Base-by-base conservation (phyloP, 1,140 invertebrate species). In the Agrypnia vestita region DNA sequence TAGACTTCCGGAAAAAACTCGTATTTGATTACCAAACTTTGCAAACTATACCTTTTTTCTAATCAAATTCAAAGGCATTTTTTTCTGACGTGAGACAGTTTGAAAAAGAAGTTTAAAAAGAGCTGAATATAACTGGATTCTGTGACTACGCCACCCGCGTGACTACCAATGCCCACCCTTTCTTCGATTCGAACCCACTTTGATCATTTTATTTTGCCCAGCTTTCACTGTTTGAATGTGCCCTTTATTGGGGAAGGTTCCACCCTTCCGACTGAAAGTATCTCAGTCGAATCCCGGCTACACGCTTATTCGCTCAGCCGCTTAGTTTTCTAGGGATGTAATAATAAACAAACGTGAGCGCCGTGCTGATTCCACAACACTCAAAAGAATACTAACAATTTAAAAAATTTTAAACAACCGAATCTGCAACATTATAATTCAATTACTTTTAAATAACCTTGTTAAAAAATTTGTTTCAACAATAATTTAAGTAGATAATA, bases 161-260 rank as follows among this genome's bases (percentile, higher is more conserved):
- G 19, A 62, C 25, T 25, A 13, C 17, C 17, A 62, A 21, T 43
- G 8, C 25, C 21, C 25, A 25, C 59, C 59, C 13, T 62, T 13
- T n/a, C 59, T 13, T 62, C 19, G 25, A 4, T 62, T 35, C 25
- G 9, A 62, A 35, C 59, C 59, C 59, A 62, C 59, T 62, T 62
- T 25, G 59, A 25, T 62, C 59, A 62, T 62, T 62, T 62, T 62
- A 62, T 62, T 62, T 35, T 62, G 59, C 59, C 59, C 59, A 62
- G 59, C 59, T 62, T 62, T 62, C 59, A 62, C 59, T 25, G 59
- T 21, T 35, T 62, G 21, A 62, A 62, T 62, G 59, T 62, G 59
- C 25, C 59, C 13, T 35, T 62, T 62, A 62, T 62, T 11, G 59
- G 17, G 25, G 59, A 12, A 62, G 59, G 59, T 11, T 62, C 25